Evolutionary conservation across 64 coral and sea anemone species (phyloP).

Genomic region (Exaiptasia diaphana): DNA sequence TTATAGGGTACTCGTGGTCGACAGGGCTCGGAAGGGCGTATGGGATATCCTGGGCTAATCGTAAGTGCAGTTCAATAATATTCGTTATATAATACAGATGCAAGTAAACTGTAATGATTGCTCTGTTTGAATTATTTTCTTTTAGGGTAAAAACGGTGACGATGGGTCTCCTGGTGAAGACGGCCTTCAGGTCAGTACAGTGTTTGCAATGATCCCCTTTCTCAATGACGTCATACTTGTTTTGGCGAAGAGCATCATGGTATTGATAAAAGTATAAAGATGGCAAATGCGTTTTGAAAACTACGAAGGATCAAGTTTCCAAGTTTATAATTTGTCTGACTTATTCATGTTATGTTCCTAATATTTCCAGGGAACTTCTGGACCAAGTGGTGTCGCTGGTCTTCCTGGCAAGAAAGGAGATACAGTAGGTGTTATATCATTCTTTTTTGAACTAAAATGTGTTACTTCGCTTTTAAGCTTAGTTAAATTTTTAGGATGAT

Average conservation of each 20-base stretch:
- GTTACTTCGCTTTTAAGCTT: too few species aligned
- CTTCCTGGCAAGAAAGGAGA: not conserved
- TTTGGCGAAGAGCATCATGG: too few species aligned
- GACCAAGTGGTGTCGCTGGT: not conserved
- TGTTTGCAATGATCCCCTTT: too few species aligned
- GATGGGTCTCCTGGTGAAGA: not conserved
- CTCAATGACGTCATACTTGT: too few species aligned
- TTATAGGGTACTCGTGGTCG: constrained; percentile 33
- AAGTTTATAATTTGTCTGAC: not conserved
- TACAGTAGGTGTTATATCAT: not conserved
- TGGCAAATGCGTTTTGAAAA: too few species aligned
- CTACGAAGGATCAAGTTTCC: too few species aligned
- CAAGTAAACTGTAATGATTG: not conserved
- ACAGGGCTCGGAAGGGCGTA: not conserved
- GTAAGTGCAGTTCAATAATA: not conserved
- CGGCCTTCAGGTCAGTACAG: constrained; percentile 1
- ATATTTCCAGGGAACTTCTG: not conserved
- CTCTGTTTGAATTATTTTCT: not conserved
- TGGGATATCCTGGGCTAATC: constrained; percentile 5
- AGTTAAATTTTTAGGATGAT: too few species aligned
- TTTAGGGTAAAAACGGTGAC: constrained; percentile 10
- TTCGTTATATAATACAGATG: too few species aligned
- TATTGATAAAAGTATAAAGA: too few species aligned
- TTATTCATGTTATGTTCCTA: not conserved
- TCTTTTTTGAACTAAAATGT: too few species aligned